phyloP scores from a whole-genome alignment of 2,888 invertebrate species.

The Tetropium fuscum region DNA sequence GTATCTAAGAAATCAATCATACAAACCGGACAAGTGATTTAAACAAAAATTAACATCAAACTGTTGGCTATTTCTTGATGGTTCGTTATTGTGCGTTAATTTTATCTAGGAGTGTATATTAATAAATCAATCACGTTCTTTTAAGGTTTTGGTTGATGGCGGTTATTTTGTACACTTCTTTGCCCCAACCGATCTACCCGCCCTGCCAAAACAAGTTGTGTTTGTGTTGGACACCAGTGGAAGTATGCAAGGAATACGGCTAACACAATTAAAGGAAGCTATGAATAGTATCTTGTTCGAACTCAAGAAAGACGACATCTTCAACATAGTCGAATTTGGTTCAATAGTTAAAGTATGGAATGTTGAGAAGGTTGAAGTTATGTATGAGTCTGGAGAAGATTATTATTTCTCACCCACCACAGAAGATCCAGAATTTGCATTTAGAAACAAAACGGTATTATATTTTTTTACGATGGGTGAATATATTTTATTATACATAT shows the following conservation, averaged over 20 bases:
- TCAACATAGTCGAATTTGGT: conserved; percentile 77
- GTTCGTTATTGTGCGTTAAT: too few species aligned
- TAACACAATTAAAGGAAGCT: conserved; percentile 75
- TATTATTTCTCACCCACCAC: conserved; percentile 18
- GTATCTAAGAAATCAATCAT: too few species aligned
- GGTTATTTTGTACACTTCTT: conserved; percentile 85
- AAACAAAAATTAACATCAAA: too few species aligned
- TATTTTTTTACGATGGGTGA: background rate
- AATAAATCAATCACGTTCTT: too few species aligned
- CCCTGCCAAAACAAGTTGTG: conserved; percentile 75
- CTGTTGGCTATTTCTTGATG: too few species aligned
- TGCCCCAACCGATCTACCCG: conserved; percentile 72
- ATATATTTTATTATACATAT: background rate
- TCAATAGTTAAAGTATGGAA: conserved; percentile 70
- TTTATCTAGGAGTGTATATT: too few species aligned
- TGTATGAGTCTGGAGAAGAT: conserved; percentile 51
- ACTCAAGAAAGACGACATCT: conserved; percentile 73
- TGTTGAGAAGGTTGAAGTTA: conserved; percentile 64
- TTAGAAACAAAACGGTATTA: conserved; percentile 37
- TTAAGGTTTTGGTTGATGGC: conserved; percentile 72
- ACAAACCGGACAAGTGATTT: too few species aligned
- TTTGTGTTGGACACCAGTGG: conserved; percentile 84
- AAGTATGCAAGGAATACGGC: conserved; percentile 78
- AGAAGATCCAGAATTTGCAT: conserved; percentile 19
- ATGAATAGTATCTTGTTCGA: conserved; percentile 77